Evolutionary conservation across 2,113 vertebrate species (phyloP), one percentile per base, ranked within the genome.

Genomic region (Gasterosteus nipponicus): DNA sequence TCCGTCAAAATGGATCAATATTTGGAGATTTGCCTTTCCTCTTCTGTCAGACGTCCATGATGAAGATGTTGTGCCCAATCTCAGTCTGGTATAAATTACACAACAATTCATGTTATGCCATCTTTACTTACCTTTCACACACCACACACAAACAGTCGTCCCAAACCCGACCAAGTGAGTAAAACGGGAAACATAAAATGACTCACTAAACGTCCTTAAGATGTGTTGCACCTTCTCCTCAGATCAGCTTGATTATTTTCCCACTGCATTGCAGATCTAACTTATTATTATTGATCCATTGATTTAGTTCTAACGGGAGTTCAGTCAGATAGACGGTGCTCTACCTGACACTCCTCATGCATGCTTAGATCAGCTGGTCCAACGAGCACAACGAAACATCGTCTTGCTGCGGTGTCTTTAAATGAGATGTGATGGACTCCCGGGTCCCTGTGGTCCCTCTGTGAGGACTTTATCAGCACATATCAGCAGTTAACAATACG

Each of bases 11-110:
- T 29, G 35, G 76, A 60, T 74, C 64, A 64, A 7, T 57, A 44
- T 56, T 59, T 73, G 7, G 35, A 65, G 44, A 41, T 77, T 77
- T 71, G 56, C 67, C 57, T 47, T 26, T 49, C 38, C 2, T 26
- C 38, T 70, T 60, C 16, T 31, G 35, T 63, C 46, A 68, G 10
- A 57, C 11, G 51, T 26, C 51, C 22, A 6, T 10, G 22, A 26
- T 54, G 51, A 54, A 41, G 35, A 75, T 22, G 3, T 8, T 51
- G 7, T 6, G 3, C 46, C 10, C 22, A 54, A 54, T 54, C 22
- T 54, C 51, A 54, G 19, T 19, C 47, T 3, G 49, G 9, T 26
- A 14, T 54, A 15, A 57, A 31, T 57, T 12, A 31, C 54, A 15
- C 54, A 9, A 57, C 29, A 31, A 15, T 31, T 14, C 7, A 1